phyloP scores from a whole-genome alignment of 2,113 vertebrate genomes.

The Halcyon malimbica region DNA sequence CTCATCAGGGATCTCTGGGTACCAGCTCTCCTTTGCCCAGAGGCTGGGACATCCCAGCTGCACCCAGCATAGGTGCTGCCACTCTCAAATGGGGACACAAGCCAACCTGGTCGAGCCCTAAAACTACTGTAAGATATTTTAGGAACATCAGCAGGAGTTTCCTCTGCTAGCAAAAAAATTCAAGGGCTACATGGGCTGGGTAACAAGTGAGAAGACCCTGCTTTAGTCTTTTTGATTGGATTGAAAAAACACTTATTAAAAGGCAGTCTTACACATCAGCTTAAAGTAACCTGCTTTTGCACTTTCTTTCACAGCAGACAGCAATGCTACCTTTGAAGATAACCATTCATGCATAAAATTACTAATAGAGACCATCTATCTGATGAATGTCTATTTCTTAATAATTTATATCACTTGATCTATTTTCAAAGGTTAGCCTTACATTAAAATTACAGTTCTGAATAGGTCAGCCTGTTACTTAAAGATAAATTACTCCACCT shows the following conservation, averaged over 20 bases:
- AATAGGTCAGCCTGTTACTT: slow-evolving; percentile 78
- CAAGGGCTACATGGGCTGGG: background rate
- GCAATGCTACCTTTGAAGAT: slow-evolving; percentile 55
- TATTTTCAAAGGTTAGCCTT: slow-evolving; percentile 82
- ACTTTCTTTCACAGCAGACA: slow-evolving; percentile 35
- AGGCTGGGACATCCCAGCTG: background rate
- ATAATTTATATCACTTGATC: slow-evolving; percentile 81
- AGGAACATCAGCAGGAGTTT: background rate
- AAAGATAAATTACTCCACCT: slow-evolving; percentile 75
- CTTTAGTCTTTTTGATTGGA: slow-evolving; percentile 29
- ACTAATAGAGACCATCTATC: slow-evolving; percentile 74
- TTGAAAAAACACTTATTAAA: slow-evolving; percentile 67
- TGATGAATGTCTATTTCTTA: slow-evolving; percentile 73
- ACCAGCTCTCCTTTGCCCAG: background rate
- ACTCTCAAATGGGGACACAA: fast-evolving
- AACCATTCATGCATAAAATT: slow-evolving; percentile 76
- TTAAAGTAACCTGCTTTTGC: slow-evolving; percentile 62
- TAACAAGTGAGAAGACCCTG: background rate
- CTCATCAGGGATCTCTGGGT: background rate
- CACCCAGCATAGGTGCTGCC: background rate
- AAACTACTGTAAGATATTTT: background rate
- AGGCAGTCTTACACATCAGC: slow-evolving; percentile 42
- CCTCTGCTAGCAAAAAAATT: background rate
- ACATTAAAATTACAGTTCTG: slow-evolving; percentile 78
- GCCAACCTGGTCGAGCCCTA: background rate